Evolutionary conservation across 2,113 vertebrate species (phyloP), one percentile per base, ranked within the genome.

Genomic region (Romanogobio albipinnatus): DNA sequence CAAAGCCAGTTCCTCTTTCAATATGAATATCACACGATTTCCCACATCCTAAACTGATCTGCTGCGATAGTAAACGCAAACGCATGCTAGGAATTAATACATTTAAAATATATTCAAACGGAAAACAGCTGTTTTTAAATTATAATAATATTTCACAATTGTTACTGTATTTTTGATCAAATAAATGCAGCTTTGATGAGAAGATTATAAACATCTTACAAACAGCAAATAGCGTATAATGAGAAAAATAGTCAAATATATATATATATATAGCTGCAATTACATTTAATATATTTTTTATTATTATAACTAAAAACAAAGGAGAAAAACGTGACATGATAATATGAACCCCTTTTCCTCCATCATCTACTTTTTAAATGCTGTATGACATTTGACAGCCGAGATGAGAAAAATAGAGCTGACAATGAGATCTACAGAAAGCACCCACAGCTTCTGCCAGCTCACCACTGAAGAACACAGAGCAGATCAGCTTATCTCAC

Each of bases 1-100:
- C 19, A 39, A 45, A 36, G 9, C 49, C 51, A 71, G 84, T 56
- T 87, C 86, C 86, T 87, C 86, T 87, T 87, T 85, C 83, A 77
- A 68, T 77, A 76, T 15, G 11, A 49, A 59, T 62, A 58, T 15
- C 29, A 14, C 53, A 78, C 26, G 24, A 78, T n/a, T 78, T n/a
- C 6, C 22, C 76, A 78, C 76, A 59, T 24, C 56, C 36, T 61
- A 43, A 78, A 14, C 33, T 43, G 33, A 43, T 29, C 24, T 51
- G 15, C 47, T 29, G 15, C 29, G 19, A 22, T 10, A 10, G 66
- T 43, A 4, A 70, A 22, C 43, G 66, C 17, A 70, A 39, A 22
- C 2, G 3, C 9, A 39, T 14, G 5, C 8, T 5, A 11, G 3
- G 29, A 66, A 66, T 19, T 19, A 36, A 36, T 68, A 9, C 6